Base-by-base conservation (phyloP, 2,888 invertebrate species). In the Crematogaster levior region DNA sequence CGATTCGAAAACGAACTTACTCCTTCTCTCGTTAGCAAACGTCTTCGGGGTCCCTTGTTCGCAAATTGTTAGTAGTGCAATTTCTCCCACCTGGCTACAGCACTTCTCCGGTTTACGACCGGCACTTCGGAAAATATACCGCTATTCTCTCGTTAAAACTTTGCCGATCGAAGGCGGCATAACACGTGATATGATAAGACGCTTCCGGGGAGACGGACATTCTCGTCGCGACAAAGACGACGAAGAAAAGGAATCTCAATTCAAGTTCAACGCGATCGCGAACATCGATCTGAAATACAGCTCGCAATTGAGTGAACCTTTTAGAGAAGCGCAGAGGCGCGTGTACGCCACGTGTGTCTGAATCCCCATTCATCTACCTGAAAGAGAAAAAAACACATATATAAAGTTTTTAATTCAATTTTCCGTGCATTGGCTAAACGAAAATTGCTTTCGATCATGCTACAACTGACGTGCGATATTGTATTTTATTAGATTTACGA, bases 41-140 rank as follows among this genome's bases (percentile, higher is more conserved):
- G 89, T 90, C 85, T 72, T 56, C 53, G 18, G 34, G 84, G 72
- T 66, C 72, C 82, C 81, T 63, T 65, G 89, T 79, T 65, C 83
- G 87, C 89, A 88, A 90, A 88, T 89, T 90, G 90, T 86, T 83
- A 66, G 82, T 83, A 87, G 80, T 80, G 87, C 90, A 87, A 88
- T 89, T 88, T 85, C 86, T 84, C 83, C 90, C 89, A 90, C 84
- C 89, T 89, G 89, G 82, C 79, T 73, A 61, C 84, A 66, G 77
- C 81, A 72, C 81, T 81, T 58, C 81, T 51, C 37, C 70, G 66
- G 79, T 74, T 84, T 86, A 75, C 84, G 58, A 74, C 51, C 81
- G 83, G 84, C 73, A 56, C 80, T 86, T 86, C 51, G 58, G 85
- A 75, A 86, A 86, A 84, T 84, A 85, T 84, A 85, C 81, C 63